Evolutionary conservation across 2,113 vertebrate species (phyloP), one percentile per base, ranked within the genome.

Genomic region (Lophotis ruficrista): DNA sequence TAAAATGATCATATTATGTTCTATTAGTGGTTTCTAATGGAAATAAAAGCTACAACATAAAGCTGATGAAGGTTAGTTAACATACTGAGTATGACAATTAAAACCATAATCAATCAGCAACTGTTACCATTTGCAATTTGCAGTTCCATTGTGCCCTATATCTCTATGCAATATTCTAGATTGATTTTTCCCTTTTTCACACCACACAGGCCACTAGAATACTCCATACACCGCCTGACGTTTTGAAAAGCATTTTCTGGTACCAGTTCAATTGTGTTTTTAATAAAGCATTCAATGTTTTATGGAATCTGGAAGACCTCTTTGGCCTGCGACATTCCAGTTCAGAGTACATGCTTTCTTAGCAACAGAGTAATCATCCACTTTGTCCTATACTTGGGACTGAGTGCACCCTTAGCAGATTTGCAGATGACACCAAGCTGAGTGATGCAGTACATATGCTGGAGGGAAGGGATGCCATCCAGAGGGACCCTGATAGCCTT

Each of bases 21-120:
- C 64, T 77, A 51, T 87, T 89, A 89, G 69, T 62, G 89, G 64
- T 91, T 94, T 81, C 83, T 94, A 87, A 92, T 82, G 51, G 93
- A 89, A 94, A 92, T 89, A 81, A 92, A 92, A 89, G 38, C 83
- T 94, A 82, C 56, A 68, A 62, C 28, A 68, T 53, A 84, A 86
- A 91, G 80, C 56, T 4, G 14, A 83, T 62, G 90, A 83, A 87
- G 51, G 75, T 83, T 79, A 35, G 57, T 83, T 85, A 83, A 68
- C 64, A 43, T 75, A 58, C 2, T 1, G 14, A 73, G 10, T 27
- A 62, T 48, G 60, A 69, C 76, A 90, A 96, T 94, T 94, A 65
- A 80, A 92, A 62, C 37, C 1, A 1, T 70, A 92, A 89, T 94
- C 60, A 81, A 54, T 78, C 89, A 80, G 56, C 21, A 83, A 17